Conservation (phyloP, 2,888 invertebrate genomes). For the Muschampia plurimacula region DNA sequence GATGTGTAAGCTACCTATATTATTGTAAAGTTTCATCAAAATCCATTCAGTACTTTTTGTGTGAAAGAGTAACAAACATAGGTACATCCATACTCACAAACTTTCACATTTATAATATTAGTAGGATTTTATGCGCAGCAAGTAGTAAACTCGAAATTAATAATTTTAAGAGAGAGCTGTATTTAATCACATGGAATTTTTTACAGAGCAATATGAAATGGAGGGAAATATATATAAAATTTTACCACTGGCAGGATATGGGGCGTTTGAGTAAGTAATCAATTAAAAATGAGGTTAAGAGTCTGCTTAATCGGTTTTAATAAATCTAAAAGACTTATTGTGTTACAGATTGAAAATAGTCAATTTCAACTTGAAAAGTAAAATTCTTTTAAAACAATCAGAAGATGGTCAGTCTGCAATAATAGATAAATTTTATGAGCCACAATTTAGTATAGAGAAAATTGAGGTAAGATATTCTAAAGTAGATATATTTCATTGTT, state of each 20-base stretch:
- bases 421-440: constrained; percentile 55
- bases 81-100: no score
- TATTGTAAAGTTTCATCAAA: no score
- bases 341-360: constrained; percentile 56
- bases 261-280: constrained; percentile 58
- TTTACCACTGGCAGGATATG: constrained; percentile 59
- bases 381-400: constrained; percentile 58
- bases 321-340: not conserved
- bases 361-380: constrained; percentile 55
- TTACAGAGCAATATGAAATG: constrained; percentile 63
- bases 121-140: no score
- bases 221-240: constrained; percentile 56
- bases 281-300: not conserved
- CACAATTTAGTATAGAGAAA: constrained; percentile 53
- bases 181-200: constrained; percentile 1
- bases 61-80: no score
- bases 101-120: no score
- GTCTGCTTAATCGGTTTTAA: not conserved
- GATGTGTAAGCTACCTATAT: no score
- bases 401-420: constrained; percentile 55
- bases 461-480: constrained; percentile 54
- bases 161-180: no score
- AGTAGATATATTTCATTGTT: not conserved
- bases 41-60: no score
- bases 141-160: no score